Base-by-base conservation (phyloP, 2,888 invertebrate genomes). In the Agrenia bidenticulata region DNA sequence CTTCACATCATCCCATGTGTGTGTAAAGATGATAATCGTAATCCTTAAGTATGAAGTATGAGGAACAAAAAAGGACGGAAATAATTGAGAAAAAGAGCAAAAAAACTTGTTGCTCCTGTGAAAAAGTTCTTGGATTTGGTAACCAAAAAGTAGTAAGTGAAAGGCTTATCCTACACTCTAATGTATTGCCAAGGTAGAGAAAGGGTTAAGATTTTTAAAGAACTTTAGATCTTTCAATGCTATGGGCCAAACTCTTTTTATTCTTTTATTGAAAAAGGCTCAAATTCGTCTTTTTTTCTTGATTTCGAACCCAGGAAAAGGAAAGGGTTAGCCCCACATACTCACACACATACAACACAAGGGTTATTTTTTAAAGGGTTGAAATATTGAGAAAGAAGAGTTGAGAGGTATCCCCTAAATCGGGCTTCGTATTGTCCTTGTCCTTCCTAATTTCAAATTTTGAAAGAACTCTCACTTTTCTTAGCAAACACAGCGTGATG, bases 41-140 rank as follows among this genome's bases (percentile, higher is more conserved):
- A 45, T n/a, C 45, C 45, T 17, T 17, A 19, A n/a, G 45, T 45
- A 19, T 45, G n/a, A 19, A 45, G 19, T 45, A 45, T 45, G 45
- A 51, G 51, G 51, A 51, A 19, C 19, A 64, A 63, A 61, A 61
- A 61, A 67, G 57, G 60, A 69, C 65, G 60, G 68, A 62, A 69
- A 61, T 64, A 59, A 68, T 64, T 59, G 67, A 57, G 56, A 57
- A 57, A 55, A 57, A 57, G 56, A 57, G 56, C 56, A 57, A 57
- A 57, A 51, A 57, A 57, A 57, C 41, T 37, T 57, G 56, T 57
- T 50, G 57, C 32, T 13, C 57, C 45, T 45, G 45, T 45, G 45
- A 45, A 45, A 45, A 45, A 45, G 45, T 19, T 45, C n/a, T 19
- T 32, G 11, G 32, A 32, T 32, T 32, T 32, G 5, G 4, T 32